Evolutionary conservation across 2,113 vertebrate genomes (phyloP).

Genomic region (Neodontobutis hainanensis): DNA sequence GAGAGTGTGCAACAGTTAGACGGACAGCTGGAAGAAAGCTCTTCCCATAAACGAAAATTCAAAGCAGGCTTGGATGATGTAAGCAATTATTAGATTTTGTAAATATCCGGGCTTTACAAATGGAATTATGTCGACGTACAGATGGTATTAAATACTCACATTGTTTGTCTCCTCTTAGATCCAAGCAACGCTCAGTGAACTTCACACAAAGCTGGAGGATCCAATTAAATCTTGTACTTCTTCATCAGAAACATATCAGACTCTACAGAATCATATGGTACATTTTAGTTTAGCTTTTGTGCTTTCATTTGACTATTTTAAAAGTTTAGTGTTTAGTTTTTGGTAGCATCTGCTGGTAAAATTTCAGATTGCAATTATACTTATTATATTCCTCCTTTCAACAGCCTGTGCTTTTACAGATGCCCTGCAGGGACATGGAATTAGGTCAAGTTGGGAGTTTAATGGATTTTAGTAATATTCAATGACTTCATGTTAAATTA

Average conservation of each 20-base stretch:
- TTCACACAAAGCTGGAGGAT: conserved; percentile 80
- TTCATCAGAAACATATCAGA: conserved; percentile 83
- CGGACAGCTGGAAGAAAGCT: conserved; percentile 81
- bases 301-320: neutral
- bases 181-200: conserved; percentile 77
- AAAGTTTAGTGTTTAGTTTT: no score
- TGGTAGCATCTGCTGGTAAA: no score
- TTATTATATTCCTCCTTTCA: no score
- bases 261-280: conserved; percentile 89
- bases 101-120: neutral
- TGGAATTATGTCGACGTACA: neutral
- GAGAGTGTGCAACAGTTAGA: conserved; percentile 84
- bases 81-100: neutral
- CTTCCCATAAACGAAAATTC: conserved; percentile 86
- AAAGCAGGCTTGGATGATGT: conserved; percentile 85
- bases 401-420: no score
- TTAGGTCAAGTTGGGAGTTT: no score
- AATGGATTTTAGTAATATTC: no score
- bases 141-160: neutral
- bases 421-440: no score
- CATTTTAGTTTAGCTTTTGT: conserved; percentile 1
- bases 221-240: conserved; percentile 84
- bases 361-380: no score
- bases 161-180: conserved; percentile 70
- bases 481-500: no score